phyloP scores from a whole-genome alignment of 2,888 invertebrate species.

The Bimastos eiseni region DNA sequence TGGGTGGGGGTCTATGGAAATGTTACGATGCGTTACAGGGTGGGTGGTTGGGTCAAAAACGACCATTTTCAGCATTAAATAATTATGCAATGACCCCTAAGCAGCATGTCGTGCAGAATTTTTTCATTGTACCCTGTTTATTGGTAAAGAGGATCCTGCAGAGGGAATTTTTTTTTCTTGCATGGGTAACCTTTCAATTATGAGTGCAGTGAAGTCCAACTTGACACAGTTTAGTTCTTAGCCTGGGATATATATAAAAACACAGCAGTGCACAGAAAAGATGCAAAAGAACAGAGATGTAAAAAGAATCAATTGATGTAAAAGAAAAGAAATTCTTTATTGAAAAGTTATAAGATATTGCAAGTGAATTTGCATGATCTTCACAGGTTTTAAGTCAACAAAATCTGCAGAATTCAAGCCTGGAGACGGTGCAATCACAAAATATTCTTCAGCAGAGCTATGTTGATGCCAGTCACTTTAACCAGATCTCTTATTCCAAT shows the following conservation, averaged over 20 bases:
- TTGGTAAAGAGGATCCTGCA: background rate
- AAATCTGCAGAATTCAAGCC: background rate
- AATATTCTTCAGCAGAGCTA: constrained; percentile 6
- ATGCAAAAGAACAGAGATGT: too few species aligned
- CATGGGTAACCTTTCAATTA: background rate
- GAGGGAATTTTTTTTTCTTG: background rate
- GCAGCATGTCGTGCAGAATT: background rate
- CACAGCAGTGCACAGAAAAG: too few species aligned
- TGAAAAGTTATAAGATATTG: background rate
- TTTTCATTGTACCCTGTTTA: background rate
- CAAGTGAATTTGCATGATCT: background rate
- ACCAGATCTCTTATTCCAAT: constrained; percentile 20
- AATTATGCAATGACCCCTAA: too few species aligned
- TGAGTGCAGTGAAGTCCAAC: background rate
- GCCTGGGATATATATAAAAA: too few species aligned
- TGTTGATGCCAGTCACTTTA: constrained; percentile 21
- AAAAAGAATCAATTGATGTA: too few species aligned
- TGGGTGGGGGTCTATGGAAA: too few species aligned
- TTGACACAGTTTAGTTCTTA: background rate
- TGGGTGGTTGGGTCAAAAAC: too few species aligned
- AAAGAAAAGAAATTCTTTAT: background rate
- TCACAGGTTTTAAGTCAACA: constrained; percentile 14
- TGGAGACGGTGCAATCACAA: background rate
- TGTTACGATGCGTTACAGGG: too few species aligned
- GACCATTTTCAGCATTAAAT: too few species aligned